A percentile compares a stretch with the other conserved stretches of the same genome.
These are phyloP conservation scores for Macrosoma leucophasiata DNA, from an alignment of 2,888 invertebrate species.

Conservation along the genomic window DNA sequence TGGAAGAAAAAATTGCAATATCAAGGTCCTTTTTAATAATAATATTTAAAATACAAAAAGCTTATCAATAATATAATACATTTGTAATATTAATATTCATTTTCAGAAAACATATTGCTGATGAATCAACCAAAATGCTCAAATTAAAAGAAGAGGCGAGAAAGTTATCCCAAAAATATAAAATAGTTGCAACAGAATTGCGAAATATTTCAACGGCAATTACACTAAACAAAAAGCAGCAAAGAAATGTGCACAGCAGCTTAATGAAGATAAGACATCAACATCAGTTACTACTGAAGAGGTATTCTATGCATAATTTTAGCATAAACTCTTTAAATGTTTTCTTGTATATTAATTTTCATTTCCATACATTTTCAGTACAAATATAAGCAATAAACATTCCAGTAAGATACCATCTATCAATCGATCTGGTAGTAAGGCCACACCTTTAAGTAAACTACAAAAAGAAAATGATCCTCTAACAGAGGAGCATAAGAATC, in stretches of 20 bases:
- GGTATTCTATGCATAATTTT: slow-evolving; percentile 37
- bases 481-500: slow-evolving; percentile 41
- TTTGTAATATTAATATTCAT: too few species aligned
- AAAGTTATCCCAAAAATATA: slow-evolving; percentile 57
- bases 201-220: slow-evolving; percentile 60
- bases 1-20: slow-evolving; percentile 55
- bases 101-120: slow-evolving; percentile 62
- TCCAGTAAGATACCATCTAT: slow-evolving; percentile 40
- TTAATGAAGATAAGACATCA: slow-evolving; percentile 55
- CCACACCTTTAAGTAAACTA: slow-evolving; percentile 32
- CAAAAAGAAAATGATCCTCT: slow-evolving; percentile 61
- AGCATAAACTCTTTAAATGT: background rate
- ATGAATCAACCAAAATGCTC: slow-evolving; percentile 61
- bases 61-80: too few species aligned
- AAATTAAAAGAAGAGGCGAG: slow-evolving; percentile 58
- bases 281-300: slow-evolving; percentile 60
- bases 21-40: too few species aligned
- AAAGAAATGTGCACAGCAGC: slow-evolving; percentile 49
- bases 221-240: slow-evolving; percentile 58
- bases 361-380: slow-evolving; percentile 36
- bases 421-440: slow-evolving; percentile 32
- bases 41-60: too few species aligned
- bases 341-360: slow-evolving; percentile 32
- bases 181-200: slow-evolving; percentile 61
- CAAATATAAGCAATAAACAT: slow-evolving; percentile 38